Conservation (phyloP, 2,797 vertebrate genomes). For the Champsocephalus esox region DNA sequence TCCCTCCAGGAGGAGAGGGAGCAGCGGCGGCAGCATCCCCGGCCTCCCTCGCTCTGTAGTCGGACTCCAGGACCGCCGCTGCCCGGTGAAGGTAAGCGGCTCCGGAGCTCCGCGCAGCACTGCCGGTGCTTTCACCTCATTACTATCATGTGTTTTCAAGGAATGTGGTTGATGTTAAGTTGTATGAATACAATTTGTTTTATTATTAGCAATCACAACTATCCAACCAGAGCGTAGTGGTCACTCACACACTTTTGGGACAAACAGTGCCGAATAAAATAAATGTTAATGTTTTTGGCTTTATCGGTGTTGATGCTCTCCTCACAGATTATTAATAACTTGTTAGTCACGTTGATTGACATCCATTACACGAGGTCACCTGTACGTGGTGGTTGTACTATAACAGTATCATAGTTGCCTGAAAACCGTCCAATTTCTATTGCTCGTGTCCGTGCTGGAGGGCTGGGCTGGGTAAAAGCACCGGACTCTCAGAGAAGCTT, state of each 20-base stretch:
- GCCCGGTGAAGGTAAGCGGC: constrained; percentile 76
- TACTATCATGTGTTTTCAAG: neutral
- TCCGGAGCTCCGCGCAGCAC: constrained; percentile 39
- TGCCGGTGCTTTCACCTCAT: neutral
- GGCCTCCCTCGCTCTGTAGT: constrained; percentile 69
- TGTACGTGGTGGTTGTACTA: too few species aligned
- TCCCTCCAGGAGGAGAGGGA: constrained; percentile 47
- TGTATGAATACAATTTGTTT: neutral
- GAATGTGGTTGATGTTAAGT: neutral
- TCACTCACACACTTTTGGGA: neutral
- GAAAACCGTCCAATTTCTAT: neutral
- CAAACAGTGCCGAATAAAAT: too few species aligned
- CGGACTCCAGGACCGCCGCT: constrained; percentile 68
- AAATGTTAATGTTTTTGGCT: neutral
- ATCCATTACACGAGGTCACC: neutral
- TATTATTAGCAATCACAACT: constrained; percentile 1
- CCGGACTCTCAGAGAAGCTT: constrained; percentile 25
- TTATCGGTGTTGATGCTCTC: neutral
- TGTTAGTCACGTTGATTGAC: constrained; percentile 46
- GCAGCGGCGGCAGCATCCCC: constrained; percentile 62
- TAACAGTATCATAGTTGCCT: neutral
- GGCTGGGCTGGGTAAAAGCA: constrained; percentile 37
- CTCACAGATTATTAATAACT: constrained; percentile 21
- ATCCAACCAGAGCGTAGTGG: neutral
- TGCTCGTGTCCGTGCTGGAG: constrained; percentile 22